Base-by-base conservation (phyloP, 1,140 invertebrate genomes). In the Probaryconus sp. region DNA sequence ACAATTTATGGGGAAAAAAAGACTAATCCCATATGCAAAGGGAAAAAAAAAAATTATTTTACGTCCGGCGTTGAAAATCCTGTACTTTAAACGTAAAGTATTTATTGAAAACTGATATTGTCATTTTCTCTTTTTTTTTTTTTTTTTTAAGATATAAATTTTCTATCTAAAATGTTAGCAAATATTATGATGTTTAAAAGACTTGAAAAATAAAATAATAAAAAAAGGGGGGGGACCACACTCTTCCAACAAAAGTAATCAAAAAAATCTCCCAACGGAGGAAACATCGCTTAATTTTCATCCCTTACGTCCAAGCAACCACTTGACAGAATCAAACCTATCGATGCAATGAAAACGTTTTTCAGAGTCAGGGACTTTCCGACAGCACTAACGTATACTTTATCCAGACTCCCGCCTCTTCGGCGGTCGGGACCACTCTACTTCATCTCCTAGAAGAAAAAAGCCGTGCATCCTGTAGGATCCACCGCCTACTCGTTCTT, bases 401-500 rank as follows among this genome's bases (percentile, higher is more conserved):
- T 47, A 70, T 70, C 56, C 56, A 51, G 40, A 9, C 33, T 42
- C 17, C 45, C 45, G 48, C 28, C 55, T 58, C 30, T 47, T 55
- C 38, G 28, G 31, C 37, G 33, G 18, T 10, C 48, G 42, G 21
- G 48, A 76, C 72, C 65, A 42, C 71, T 76, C 72, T 71, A 53
- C 55, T 77, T 69, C 69, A 38, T 74, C 58, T 63, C 45, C 26
- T 16, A 30, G 26, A 55, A 40, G 55, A 65, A 58, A 71, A 68
- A 74, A 33, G 45, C 38, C 50, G 43, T 56, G 47, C 17, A 63
- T 56, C 48, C 58, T 47, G 43, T 55, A 43, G 51, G 56, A 50
- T 68, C 37, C 48, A 24, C 68, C 53, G 45, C 56, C 69, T 78
- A 67, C 61, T 75, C 63, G 65, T 65, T 64, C 63, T 79, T 77